Conservation (phyloP, 2,888 invertebrate species). For the Cremastinae sp. region DNA sequence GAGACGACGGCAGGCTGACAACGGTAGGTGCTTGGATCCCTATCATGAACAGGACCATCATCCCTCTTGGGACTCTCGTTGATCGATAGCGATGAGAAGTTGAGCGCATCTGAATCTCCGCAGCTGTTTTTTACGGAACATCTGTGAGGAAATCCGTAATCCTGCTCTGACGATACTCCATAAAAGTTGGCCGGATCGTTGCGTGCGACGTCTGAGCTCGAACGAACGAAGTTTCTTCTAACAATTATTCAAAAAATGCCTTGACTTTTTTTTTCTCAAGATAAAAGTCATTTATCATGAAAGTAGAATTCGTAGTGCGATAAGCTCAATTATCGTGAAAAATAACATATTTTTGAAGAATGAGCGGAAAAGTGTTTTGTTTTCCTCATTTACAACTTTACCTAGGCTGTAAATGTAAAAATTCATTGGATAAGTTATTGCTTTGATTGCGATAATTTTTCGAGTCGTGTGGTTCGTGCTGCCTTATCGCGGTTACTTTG, state of each 20-base stretch:
- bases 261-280: slow-evolving; percentile 1
- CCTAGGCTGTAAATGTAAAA: slow-evolving; percentile 45
- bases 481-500: slow-evolving; percentile 20
- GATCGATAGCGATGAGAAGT: slow-evolving; percentile 67
- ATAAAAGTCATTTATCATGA: too few relatives aligned
- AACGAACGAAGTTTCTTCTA: slow-evolving; percentile 51
- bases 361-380: too few relatives aligned
- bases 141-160: slow-evolving; percentile 51
- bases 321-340: too few relatives aligned
- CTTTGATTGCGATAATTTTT: slow-evolving; percentile 4
- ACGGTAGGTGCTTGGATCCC: slow-evolving; percentile 67
- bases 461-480: slow-evolving; percentile 16
- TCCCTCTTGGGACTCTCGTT: slow-evolving; percentile 44
- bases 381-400: too few relatives aligned
- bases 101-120: slow-evolving; percentile 70
- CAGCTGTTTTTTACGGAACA: slow-evolving; percentile 66
- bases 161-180: slow-evolving; percentile 78
- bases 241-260: too few relatives aligned
- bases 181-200: slow-evolving; percentile 85
- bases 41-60: slow-evolving; percentile 53
- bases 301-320: too few relatives aligned
- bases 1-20: slow-evolving; percentile 65
- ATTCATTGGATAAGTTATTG: slow-evolving; percentile 31
- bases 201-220: slow-evolving; percentile 77
- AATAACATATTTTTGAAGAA: too few relatives aligned